Percentiles rank a stretch among this genome's conserved stretches.
Conservation (phyloP, 2,797 vertebrate genomes). For the Callimico goeldii region DNA sequence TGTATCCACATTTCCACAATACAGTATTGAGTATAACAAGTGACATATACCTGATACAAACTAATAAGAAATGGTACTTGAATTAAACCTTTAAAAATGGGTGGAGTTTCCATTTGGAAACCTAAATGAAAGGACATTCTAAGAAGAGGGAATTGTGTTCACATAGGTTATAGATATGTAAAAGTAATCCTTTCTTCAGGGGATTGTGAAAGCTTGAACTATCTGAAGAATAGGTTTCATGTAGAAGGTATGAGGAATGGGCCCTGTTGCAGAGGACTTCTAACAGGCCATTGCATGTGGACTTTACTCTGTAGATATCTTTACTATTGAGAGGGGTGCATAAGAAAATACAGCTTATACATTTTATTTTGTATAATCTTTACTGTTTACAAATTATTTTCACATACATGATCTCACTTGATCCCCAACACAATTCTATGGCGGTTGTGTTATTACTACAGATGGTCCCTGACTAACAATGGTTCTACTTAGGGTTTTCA, state of each 20-base stretch:
- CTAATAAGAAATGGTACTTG: background rate
- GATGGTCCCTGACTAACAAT: background rate
- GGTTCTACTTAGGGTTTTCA: background rate
- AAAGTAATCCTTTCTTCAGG: slow-evolving; percentile 6
- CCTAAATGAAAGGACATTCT: background rate
- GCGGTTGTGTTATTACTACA: background rate
- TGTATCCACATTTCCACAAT: background rate
- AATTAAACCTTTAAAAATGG: background rate
- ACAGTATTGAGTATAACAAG: background rate
- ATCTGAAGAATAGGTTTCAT: background rate
- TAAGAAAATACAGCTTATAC: background rate
- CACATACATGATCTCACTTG: background rate
- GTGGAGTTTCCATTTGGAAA: background rate
- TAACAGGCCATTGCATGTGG: background rate
- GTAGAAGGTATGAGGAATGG: background rate
- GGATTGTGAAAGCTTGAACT: background rate
- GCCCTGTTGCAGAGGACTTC: background rate
- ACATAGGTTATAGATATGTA: background rate
- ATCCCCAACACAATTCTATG: background rate
- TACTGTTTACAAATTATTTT: slow-evolving; percentile 1
- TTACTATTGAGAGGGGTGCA: background rate
- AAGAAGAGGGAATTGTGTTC: background rate
- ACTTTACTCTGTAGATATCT: background rate
- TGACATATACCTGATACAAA: background rate
- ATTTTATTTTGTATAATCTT: slow-evolving; percentile 6